These are phyloP conservation scores for Hemicrepidius hirtus DNA, from an alignment of 2,888 invertebrate genomes.

Conservation along the genomic window DNA sequence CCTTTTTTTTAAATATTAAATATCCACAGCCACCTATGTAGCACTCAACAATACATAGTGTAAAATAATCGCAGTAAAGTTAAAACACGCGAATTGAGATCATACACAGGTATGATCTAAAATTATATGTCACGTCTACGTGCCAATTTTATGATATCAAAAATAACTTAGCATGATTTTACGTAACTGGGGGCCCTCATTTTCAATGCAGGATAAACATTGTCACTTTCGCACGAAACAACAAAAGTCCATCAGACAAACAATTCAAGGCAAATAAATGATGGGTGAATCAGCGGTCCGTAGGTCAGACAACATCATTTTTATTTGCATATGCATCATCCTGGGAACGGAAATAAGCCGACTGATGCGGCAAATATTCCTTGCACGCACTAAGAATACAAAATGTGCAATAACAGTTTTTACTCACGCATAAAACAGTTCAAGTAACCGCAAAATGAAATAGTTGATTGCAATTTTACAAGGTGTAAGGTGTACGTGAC, in stretches of 20 bases:
- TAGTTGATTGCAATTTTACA: not conserved
- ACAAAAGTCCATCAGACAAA: not conserved
- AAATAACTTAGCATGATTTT: slow-evolving; percentile 22
- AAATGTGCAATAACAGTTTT: slow-evolving; percentile 1
- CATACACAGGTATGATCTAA: slow-evolving; percentile 27
- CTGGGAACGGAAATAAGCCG: slow-evolving; percentile 46
- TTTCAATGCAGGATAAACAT: not conserved
- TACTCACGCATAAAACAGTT: slow-evolving; percentile 39
- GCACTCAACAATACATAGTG: no score
- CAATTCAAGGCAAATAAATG: slow-evolving; percentile 36
- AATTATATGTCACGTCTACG: slow-evolving; percentile 21
- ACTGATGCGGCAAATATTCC: slow-evolving; percentile 42
- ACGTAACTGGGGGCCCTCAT: not conserved
- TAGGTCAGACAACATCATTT: slow-evolving; percentile 39
- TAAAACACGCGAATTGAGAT: slow-evolving; percentile 16
- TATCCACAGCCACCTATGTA: no score
- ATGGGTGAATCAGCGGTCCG: slow-evolving; percentile 37
- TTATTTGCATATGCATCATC: slow-evolving; percentile 49
- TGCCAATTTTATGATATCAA: slow-evolving; percentile 32
- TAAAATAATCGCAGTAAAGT: not conserved
- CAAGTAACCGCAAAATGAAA: slow-evolving; percentile 17
- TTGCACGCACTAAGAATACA: slow-evolving; percentile 19
- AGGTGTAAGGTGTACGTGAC: slow-evolving; percentile 18
- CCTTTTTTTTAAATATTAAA: no score
- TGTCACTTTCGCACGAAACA: slow-evolving; percentile 18